These are phyloP conservation scores for Palythoa caribaeorum DNA, from an alignment of 92 coral and sea anemone genomes.

Conservation along the genomic window DNA sequence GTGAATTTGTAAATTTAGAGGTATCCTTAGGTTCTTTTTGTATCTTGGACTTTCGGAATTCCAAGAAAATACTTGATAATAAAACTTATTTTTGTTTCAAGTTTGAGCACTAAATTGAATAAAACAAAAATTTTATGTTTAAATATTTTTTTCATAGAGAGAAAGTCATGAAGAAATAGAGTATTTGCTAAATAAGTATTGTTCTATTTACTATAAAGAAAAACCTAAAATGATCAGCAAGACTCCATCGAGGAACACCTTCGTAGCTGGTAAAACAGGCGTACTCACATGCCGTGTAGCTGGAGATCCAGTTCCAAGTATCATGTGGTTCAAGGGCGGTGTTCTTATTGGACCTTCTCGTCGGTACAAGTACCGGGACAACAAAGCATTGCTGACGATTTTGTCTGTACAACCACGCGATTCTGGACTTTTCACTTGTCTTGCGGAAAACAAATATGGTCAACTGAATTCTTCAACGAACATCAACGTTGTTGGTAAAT, in stretches of 20 bases:
- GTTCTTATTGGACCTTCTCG: background rate
- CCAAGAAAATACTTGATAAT: too few species aligned
- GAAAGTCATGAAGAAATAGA: too few species aligned
- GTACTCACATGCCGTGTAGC: background rate
- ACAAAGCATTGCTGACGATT: slow-evolving; percentile 7
- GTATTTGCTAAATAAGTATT: background rate
- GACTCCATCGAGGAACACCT: background rate
- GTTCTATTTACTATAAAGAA: background rate
- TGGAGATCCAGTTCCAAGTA: slow-evolving; percentile 15
- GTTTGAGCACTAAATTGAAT: too few species aligned
- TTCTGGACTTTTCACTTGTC: slow-evolving; percentile 16
- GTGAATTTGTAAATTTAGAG: too few species aligned
- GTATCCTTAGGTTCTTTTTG: too few species aligned
- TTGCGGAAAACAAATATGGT: slow-evolving; percentile 2
- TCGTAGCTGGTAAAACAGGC: slow-evolving; percentile 8
- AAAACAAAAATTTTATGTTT: too few species aligned
- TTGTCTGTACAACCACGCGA: background rate
- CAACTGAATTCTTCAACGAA: background rate
- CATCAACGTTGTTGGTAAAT: slow-evolving; percentile 3
- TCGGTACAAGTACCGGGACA: slow-evolving; percentile 5
- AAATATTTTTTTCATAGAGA: too few species aligned
- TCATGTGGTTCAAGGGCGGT: slow-evolving; percentile 32
- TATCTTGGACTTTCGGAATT: too few species aligned
- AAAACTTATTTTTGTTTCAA: too few species aligned
- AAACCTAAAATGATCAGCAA: slow-evolving; percentile 1